Evolutionary conservation across 1,140 invertebrate genomes (phyloP).

Genomic region (Drosophila nasuta): DNA sequence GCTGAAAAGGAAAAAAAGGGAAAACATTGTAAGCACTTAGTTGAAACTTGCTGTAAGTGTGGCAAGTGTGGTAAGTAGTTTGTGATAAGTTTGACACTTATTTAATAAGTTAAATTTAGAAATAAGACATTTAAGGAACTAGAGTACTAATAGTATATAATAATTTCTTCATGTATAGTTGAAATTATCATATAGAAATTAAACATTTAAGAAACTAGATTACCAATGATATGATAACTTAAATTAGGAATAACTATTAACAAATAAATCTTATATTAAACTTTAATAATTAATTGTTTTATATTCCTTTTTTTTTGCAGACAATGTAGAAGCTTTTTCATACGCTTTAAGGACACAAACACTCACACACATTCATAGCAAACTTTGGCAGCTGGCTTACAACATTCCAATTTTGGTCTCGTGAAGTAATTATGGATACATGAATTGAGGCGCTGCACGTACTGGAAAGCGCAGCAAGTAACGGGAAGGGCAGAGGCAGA

Average conservation of each 20-base stretch:
- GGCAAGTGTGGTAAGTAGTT: not conserved
- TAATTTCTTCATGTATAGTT: too few species aligned
- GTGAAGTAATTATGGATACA: conserved; percentile 69
- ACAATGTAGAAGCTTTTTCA: conserved; percentile 33
- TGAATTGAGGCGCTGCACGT: conserved; percentile 45
- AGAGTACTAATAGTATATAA: too few species aligned
- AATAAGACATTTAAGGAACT: too few species aligned
- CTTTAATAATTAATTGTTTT: not conserved
- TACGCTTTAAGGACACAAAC: conserved; percentile 8
- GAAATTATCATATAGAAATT: too few species aligned
- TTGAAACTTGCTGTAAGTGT: not conserved
- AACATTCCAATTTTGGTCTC: conserved; percentile 49
- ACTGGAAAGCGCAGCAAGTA: conserved; percentile 58
- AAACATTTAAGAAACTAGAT: too few species aligned
- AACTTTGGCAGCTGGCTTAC: conserved; percentile 12
- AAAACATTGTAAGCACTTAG: conserved; percentile 1
- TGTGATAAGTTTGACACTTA: too few species aligned
- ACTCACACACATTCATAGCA: conserved; percentile 12
- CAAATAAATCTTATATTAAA: not conserved
- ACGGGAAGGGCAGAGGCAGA: conserved; percentile 44
- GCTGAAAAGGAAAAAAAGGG: not conserved
- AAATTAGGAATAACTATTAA: too few species aligned
- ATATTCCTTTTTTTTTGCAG: conserved; percentile 19
- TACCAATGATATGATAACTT: too few species aligned
- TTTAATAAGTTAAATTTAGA: too few species aligned